phyloP scores from a whole-genome alignment of 2,888 invertebrate species.

The Diaphora mendica region DNA sequence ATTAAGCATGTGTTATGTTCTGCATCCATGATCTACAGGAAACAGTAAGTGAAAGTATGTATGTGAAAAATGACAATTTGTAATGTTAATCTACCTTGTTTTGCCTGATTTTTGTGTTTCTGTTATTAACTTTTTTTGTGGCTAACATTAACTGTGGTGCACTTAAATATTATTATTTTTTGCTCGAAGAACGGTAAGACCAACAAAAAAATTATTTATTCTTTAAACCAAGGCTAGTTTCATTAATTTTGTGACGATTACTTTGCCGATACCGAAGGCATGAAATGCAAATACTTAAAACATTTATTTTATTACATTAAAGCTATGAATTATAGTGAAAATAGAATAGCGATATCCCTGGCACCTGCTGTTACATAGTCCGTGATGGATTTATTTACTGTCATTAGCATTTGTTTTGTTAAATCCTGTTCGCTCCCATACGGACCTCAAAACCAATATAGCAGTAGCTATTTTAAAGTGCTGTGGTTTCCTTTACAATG shows the following conservation, averaged over 20 bases:
- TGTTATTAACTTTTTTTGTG: constrained; percentile 80
- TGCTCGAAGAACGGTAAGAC: constrained; percentile 65
- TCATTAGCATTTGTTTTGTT: constrained; percentile 11
- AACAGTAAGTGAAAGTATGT: constrained; percentile 91
- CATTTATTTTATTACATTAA: constrained; percentile 14
- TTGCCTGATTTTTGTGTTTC: constrained; percentile 76
- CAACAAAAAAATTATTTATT: constrained; percentile 44
- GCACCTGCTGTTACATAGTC: constrained; percentile 43
- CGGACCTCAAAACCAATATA: constrained; percentile 20
- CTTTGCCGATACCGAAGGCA: constrained; percentile 56
- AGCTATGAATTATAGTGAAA: constrained; percentile 23
- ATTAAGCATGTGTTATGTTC: constrained; percentile 86
- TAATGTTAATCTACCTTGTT: constrained; percentile 59
- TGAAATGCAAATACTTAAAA: constrained; percentile 46
- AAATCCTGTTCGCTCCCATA: constrained; percentile 15
- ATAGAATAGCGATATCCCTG: constrained; percentile 49
- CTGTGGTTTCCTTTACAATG: constrained; percentile 32
- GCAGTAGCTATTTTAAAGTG: constrained; percentile 29
- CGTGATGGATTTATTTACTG: constrained; percentile 35
- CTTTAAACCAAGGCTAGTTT: constrained; percentile 48
- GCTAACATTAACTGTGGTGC: constrained; percentile 78
- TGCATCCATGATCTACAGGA: constrained; percentile 89
- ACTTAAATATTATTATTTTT: constrained; percentile 66
- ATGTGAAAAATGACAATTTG: constrained; percentile 72
- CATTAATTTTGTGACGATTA: constrained; percentile 54